Conservation (phyloP, 2,797 vertebrate species). For the Gallinago stenura region DNA sequence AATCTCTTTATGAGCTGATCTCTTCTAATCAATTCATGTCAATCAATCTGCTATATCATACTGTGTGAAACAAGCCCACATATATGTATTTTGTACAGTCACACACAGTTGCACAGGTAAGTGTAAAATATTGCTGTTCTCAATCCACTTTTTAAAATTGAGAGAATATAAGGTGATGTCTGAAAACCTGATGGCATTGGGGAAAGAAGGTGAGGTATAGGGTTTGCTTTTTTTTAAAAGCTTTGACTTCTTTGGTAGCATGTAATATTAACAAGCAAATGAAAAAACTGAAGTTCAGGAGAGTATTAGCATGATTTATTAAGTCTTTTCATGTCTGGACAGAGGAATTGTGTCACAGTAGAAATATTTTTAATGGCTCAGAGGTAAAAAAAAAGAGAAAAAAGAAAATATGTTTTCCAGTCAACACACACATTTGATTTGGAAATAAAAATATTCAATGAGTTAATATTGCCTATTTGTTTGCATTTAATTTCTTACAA, state of each 20-base stretch:
- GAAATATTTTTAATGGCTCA: slow-evolving; percentile 17
- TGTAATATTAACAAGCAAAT: neutral
- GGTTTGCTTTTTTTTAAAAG: neutral
- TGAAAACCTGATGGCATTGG: neutral
- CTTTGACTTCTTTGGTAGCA: neutral
- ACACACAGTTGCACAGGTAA: neutral
- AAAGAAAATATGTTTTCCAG: neutral
- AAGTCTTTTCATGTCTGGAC: neutral
- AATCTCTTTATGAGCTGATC: neutral
- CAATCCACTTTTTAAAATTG: neutral
- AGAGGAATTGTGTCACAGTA: neutral
- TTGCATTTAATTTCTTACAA: neutral
- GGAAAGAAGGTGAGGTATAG: neutral
- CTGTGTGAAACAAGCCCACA: neutral
- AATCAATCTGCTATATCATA: neutral
- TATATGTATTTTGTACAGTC: neutral
- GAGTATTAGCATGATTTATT: neutral
- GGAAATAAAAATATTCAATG: neutral
- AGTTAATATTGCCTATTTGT: neutral
- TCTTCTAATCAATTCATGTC: neutral
- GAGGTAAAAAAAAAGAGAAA: neutral
- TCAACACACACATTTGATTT: neutral
- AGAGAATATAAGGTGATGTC: neutral
- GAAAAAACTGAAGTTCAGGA: neutral
- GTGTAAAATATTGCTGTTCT: neutral